phyloP scores from a whole-genome alignment of 1,140 invertebrate genomes.

The Drosophila trapezifrons region DNA sequence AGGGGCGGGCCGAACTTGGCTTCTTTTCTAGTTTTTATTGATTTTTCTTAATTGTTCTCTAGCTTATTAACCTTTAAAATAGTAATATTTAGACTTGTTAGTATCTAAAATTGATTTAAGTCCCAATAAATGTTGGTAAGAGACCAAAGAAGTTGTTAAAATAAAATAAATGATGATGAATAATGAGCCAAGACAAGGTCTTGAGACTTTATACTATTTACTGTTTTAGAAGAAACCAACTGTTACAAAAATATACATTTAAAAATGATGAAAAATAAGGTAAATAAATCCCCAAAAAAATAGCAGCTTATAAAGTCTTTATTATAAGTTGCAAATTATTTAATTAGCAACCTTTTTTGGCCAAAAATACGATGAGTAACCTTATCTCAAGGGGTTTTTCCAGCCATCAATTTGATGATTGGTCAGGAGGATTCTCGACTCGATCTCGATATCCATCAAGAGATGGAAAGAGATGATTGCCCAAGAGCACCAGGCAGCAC shows the following conservation, averaged over 20 bases:
- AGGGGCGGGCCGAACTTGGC: not conserved
- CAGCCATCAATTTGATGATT: conserved; percentile 2
- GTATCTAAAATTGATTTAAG: not conserved
- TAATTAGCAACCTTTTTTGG: not conserved
- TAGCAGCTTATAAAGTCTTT: no score
- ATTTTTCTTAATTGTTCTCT: not conserved
- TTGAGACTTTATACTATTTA: not conserved
- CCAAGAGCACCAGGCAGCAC: conserved; percentile 8
- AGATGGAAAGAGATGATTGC: conserved; percentile 6
- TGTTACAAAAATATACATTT: no score
- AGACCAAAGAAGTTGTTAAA: not conserved
- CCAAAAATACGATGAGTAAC: not conserved
- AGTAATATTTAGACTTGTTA: not conserved
- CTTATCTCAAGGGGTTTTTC: not conserved
- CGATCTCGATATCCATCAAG: not conserved
- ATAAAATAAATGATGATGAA: not conserved
- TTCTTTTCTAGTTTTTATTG: not conserved
- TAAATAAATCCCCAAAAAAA: not conserved
- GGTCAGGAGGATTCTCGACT: not conserved
- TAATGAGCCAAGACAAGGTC: not conserved
- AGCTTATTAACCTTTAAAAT: not conserved
- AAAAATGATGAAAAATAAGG: not conserved
- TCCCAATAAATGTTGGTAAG: not conserved
- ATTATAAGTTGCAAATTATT: no score
- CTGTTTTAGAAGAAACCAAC: not conserved